Base-by-base conservation (phyloP, 2,113 vertebrate species). In the Piaya cayana region DNA sequence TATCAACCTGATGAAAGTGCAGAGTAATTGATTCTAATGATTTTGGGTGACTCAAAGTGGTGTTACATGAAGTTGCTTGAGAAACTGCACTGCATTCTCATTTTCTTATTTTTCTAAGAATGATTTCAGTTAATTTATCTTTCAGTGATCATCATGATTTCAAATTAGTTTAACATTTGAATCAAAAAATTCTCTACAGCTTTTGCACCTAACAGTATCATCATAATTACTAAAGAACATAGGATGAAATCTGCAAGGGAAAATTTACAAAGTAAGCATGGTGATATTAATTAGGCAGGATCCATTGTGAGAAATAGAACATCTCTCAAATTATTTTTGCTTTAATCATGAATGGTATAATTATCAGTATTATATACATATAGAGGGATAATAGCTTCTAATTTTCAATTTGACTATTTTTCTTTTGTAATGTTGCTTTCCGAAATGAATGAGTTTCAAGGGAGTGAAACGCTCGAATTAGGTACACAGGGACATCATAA, bases 1-100 rank as follows among this genome's bases (percentile, higher is more conserved):
- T 34, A 70, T 47, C 56, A 60, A 15, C 81, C 82, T 94, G 78
- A 87, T 64, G 21, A 78, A 84, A 91, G 62, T 69, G 27, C 17
- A 49, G 53, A 91, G 45, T 62, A 80, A 86, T 79, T 89, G 69
- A 62, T 90, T 91, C 13, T 79, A 88, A 87, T 91, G 32, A 91
- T 70, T 34, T 7, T 27, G 67, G 39, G 9, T 64, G 50, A 88
- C 67, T 88, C 18, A 90, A 39, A 79, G 84, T 8, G 15, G 26
- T 37, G 26, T 37, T 75, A 58, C 17, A 29, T 67, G 12, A 20
- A 30, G 27, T 58, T 77, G 17, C 36, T 45, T 88, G 60, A 53
- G 68, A 87, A 88, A 37, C 7, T 53, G 26, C 25, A 50, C 4
- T 58, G 6, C 19, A 56, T 4, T 88, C 6, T 1, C 3, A 23